phyloP scores from a whole-genome alignment of 2,113 vertebrate genomes.

The Erpornis zantholeuca region DNA sequence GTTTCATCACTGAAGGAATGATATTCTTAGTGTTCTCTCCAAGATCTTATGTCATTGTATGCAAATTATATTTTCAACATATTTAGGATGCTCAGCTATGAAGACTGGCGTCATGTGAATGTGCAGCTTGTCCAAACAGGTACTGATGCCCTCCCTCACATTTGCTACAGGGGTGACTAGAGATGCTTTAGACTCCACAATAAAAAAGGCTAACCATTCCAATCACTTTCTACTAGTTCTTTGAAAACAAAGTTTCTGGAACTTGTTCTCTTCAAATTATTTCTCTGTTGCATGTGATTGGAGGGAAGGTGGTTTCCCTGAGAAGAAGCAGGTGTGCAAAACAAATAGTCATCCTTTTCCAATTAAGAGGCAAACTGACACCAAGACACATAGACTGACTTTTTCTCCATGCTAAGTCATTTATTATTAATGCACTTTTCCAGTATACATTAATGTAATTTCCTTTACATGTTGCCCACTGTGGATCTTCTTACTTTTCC shows the following conservation, averaged over 20 bases:
- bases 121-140: not conserved
- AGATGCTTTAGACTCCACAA: not conserved
- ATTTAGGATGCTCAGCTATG: not conserved
- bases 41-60: not conserved
- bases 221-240: not conserved
- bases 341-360: not conserved
- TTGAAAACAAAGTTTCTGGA: not conserved
- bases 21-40: not conserved
- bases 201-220: not conserved
- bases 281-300: not conserved
- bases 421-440: not conserved
- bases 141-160: not conserved
- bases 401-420: not conserved
- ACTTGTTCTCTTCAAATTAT: not conserved
- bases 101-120: not conserved
- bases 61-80: not conserved
- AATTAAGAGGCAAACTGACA: not conserved
- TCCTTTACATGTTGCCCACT: not conserved
- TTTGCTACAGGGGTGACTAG: not conserved
- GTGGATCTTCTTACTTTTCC: not conserved
- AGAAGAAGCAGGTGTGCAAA: not conserved
- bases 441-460: conserved; percentile 9
- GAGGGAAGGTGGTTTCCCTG: not conserved
- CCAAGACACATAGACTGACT: not conserved
- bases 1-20: not conserved